Evolutionary conservation across 2,888 invertebrate genomes (phyloP).

Genomic region (Sthenelais limicola): DNA sequence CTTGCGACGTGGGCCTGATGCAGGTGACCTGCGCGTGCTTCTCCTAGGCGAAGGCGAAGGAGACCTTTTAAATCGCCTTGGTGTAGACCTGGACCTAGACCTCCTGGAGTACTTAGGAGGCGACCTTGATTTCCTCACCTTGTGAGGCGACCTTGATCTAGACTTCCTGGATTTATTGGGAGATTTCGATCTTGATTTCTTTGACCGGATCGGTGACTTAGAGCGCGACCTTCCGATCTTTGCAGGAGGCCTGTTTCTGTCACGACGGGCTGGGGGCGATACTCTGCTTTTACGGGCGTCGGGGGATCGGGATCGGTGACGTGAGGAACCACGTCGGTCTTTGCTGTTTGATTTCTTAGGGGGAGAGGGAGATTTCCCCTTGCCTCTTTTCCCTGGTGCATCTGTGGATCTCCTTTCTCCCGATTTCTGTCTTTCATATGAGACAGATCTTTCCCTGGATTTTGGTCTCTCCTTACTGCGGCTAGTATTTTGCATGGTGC

Average conservation of each 20-base stretch:
- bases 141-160: conserved; percentile 12
- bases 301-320: conserved; percentile 18
- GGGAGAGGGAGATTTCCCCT: too few relatives aligned
- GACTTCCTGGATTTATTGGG: background rate
- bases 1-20: too few relatives aligned
- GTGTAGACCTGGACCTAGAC: conserved; percentile 25
- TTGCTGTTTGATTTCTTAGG: too few relatives aligned
- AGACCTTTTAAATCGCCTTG: conserved; percentile 3
- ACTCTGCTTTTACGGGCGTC: background rate
- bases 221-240: background rate
- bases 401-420: too few relatives aligned
- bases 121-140: background rate
- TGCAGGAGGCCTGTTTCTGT: background rate
- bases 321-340: too few relatives aligned
- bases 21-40: too few relatives aligned
- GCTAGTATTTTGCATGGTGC: too few relatives aligned
- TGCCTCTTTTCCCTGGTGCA: too few relatives aligned
- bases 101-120: background rate
- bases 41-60: too few relatives aligned
- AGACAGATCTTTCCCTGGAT: too few relatives aligned
- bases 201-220: background rate
- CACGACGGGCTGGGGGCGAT: background rate
- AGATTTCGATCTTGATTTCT: conserved; percentile 13
- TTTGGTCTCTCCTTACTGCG: too few relatives aligned
- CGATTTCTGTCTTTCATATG: too few relatives aligned